Conservation (phyloP, 2,113 vertebrate species). For the Perognathus longimembris region DNA sequence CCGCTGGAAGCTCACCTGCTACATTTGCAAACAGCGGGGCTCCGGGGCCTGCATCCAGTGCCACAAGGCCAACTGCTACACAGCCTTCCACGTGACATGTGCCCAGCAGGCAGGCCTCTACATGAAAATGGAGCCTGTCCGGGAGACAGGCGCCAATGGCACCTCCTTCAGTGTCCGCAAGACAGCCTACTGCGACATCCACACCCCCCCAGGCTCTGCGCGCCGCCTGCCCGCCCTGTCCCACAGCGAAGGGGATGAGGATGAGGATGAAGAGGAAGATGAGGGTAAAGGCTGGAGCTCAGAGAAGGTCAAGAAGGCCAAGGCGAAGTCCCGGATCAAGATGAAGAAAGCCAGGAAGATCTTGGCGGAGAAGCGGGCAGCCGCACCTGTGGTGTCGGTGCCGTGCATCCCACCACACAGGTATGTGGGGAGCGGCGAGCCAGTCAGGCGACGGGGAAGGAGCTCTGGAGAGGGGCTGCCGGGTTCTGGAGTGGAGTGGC, state of each 20-base stretch:
- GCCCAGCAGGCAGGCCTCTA: conserved; percentile 99
- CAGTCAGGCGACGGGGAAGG: too few species aligned
- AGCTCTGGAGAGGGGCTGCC: background rate
- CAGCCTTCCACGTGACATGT: conserved; percentile 98
- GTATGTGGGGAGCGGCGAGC: too few species aligned
- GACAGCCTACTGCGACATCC: conserved; percentile 98
- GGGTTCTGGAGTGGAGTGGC: background rate
- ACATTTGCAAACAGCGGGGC: conserved; percentile 99
- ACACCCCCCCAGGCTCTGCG: conserved; percentile 95
- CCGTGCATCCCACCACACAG: conserved; percentile 98
- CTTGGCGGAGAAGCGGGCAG: conserved; percentile 96
- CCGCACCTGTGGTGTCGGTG: conserved; percentile 96
- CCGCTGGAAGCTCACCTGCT: conserved; percentile 99
- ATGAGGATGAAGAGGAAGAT: conserved; percentile 94
- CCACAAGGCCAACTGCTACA: conserved; percentile 99
- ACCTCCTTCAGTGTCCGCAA: conserved; percentile 99
- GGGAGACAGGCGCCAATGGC: conserved; percentile 96
- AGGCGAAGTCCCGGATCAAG: conserved; percentile 98
- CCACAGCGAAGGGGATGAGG: conserved; percentile 96
- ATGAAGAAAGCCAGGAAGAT: conserved; percentile 99
- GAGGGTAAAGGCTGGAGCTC: conserved; percentile 98
- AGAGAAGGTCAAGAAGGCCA: conserved; percentile 97
- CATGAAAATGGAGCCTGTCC: conserved; percentile 99
- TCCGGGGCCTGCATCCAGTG: conserved; percentile 99
- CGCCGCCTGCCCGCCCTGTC: conserved; percentile 91